phyloP scores from a whole-genome alignment of 1,140 invertebrate genomes.

The Eupristina koningsbergeri region DNA sequence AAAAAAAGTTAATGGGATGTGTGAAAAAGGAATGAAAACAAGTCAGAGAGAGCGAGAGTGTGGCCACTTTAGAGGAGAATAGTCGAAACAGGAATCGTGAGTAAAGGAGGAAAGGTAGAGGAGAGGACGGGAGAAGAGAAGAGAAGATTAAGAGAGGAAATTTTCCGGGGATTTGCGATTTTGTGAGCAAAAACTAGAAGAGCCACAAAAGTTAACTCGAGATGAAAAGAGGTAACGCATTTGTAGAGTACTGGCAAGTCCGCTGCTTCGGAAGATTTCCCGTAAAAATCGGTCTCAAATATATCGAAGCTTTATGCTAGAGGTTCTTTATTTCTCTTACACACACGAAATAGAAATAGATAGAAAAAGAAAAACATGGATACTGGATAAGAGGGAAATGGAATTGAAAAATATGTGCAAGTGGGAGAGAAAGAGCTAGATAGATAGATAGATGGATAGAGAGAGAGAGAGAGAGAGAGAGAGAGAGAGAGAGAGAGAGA shows the following conservation, averaged over 20 bases:
- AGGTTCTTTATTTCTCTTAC: not conserved
- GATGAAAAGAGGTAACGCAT: constrained; percentile 44
- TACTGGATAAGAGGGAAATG: not conserved
- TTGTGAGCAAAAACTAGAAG: constrained; percentile 24
- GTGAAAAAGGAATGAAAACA: constrained; percentile 30
- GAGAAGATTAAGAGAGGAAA: constrained; percentile 33
- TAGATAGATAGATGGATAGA: not conserved
- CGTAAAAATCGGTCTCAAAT: constrained; percentile 45
- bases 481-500: not conserved
- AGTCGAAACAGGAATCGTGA: not conserved
- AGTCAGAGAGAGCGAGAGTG: no score
- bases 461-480: not conserved
- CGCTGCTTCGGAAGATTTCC: not conserved
- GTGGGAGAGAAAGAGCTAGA: not conserved
- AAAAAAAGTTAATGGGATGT: constrained; percentile 52
- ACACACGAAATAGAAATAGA: not conserved
- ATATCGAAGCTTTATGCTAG: constrained; percentile 40
- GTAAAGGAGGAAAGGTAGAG: not conserved
- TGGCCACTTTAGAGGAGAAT: not conserved
- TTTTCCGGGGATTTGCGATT: constrained; percentile 52
- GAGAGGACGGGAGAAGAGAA: not conserved
- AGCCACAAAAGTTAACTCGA: constrained; percentile 39
- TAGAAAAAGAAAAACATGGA: not conserved
- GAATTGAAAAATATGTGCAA: not conserved
- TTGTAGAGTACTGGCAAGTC: constrained; percentile 7